These are phyloP conservation scores for Asobara japonica DNA, from an alignment of 1,140 invertebrate species.

Conservation along the genomic window DNA sequence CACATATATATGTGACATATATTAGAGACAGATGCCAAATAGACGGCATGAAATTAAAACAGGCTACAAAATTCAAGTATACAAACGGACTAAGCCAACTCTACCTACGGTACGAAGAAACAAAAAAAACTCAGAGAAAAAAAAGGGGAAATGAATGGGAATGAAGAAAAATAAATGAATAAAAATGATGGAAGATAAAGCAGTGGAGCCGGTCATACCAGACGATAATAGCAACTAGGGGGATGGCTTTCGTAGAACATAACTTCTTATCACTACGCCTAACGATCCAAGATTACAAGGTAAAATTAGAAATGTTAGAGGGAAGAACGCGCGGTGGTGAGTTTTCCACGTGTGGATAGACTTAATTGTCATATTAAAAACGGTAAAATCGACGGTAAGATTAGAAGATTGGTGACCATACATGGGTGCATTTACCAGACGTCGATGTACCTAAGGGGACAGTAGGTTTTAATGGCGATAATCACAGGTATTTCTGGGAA, in stretches of 20 bases:
- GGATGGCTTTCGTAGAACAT: conserved; percentile 40
- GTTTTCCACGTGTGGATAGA: background rate
- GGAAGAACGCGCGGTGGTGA: conserved; percentile 22
- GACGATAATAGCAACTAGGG: conserved; percentile 36
- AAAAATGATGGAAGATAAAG: background rate
- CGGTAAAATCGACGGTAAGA: conserved; percentile 6
- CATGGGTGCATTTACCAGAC: background rate
- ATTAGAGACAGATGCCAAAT: too few relatives aligned
- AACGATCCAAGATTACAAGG: conserved; percentile 50
- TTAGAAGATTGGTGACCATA: conserved; percentile 8
- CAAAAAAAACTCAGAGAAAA: background rate
- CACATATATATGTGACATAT: background rate
- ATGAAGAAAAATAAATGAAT: background rate
- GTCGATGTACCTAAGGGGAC: background rate
- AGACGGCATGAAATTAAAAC: too few relatives aligned
- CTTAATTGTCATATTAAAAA: conserved; percentile 1
- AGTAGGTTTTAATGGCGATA: background rate
- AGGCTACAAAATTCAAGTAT: background rate
- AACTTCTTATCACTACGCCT: conserved; percentile 43
- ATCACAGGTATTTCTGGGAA: conserved; percentile 11
- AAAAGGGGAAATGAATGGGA: background rate
- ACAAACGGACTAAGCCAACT: too few relatives aligned
- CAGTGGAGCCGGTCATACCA: conserved; percentile 13
- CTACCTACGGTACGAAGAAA: too few relatives aligned
- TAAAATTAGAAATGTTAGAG: conserved; percentile 42